Evolutionary conservation across 2,797 vertebrate genomes (phyloP).

Genomic region (Hyperoplus immaculatus): DNA sequence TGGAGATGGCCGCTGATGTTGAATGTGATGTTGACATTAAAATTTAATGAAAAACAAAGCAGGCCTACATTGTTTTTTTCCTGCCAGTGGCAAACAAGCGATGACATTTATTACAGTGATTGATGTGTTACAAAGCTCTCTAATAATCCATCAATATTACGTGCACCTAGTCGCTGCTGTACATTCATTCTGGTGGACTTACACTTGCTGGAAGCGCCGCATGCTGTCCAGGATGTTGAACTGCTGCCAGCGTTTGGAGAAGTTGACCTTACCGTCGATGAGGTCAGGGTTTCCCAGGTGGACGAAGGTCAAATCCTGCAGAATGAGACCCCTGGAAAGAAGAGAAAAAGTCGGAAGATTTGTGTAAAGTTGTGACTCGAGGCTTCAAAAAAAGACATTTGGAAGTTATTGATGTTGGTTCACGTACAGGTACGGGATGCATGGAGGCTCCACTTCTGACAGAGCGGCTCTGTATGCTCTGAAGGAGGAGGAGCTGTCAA

Average conservation of each 20-base stretch:
- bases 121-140: constrained; percentile 26
- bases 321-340: constrained; percentile 92
- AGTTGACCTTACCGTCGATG: constrained; percentile 97
- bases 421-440: constrained; percentile 98
- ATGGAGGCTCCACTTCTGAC: constrained; percentile 96
- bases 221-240: constrained; percentile 99
- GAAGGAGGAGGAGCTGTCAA: constrained; percentile 99
- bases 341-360: background rate
- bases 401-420: background rate
- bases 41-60: constrained; percentile 32
- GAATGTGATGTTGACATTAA: constrained; percentile 25
- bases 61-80: background rate
- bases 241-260: constrained; percentile 99
- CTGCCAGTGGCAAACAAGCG: constrained; percentile 22
- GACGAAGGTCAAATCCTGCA: constrained; percentile 98
- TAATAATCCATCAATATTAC: background rate
- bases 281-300: constrained; percentile 98
- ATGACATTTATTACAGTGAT: constrained; percentile 32
- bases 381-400: background rate
- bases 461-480: constrained; percentile 96
- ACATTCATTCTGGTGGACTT: constrained; percentile 74
- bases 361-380: background rate
- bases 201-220: constrained; percentile 99
- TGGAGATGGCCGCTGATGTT: constrained; percentile 6
- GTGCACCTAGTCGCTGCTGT: background rate